phyloP scores from a whole-genome alignment of 2,797 vertebrate genomes.

The Synanceia verrucosa region DNA sequence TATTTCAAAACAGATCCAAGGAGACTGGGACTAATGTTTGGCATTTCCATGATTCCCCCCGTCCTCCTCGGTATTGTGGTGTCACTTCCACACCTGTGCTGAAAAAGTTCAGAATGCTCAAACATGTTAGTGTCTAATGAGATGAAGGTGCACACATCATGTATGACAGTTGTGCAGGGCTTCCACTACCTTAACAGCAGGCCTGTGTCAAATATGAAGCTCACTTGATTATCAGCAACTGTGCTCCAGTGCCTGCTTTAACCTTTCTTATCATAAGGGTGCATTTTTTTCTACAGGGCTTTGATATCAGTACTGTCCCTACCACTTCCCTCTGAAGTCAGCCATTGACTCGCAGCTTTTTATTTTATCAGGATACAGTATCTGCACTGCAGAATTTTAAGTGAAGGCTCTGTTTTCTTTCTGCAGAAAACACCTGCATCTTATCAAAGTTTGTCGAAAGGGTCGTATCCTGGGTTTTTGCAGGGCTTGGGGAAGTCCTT shows the following conservation, averaged over 20 bases:
- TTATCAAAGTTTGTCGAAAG: constrained; percentile 71
- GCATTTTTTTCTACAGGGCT: constrained; percentile 53
- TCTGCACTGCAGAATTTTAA: constrained; percentile 66
- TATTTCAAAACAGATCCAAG: constrained; percentile 34
- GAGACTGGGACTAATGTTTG: constrained; percentile 39
- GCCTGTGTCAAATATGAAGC: constrained; percentile 41
- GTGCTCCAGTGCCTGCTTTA: constrained; percentile 65
- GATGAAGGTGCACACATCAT: constrained; percentile 3
- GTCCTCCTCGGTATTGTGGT: constrained; percentile 7
- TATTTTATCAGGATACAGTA: constrained; percentile 63
- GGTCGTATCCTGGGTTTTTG: constrained; percentile 54
- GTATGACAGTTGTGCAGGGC: constrained; percentile 42
- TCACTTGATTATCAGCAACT: constrained; percentile 67
- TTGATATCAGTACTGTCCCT: constrained; percentile 57
- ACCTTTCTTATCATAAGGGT: constrained; percentile 70
- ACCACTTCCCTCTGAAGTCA: constrained; percentile 53
- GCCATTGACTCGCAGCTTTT: constrained; percentile 49
- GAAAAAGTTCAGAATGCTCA: constrained; percentile 38
- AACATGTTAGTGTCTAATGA: constrained; percentile 40
- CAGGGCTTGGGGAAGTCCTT: constrained; percentile 49
- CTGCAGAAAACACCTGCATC: constrained; percentile 74
- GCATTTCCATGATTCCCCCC: constrained; percentile 19
- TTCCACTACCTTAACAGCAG: constrained; percentile 55
- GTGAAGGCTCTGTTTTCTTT: constrained; percentile 62
- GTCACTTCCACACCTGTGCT: background rate